Evolutionary conservation across 2,113 vertebrate genomes (phyloP), one percentile per base, ranked within the genome.

Genomic region (Megaceryle maxima): DNA sequence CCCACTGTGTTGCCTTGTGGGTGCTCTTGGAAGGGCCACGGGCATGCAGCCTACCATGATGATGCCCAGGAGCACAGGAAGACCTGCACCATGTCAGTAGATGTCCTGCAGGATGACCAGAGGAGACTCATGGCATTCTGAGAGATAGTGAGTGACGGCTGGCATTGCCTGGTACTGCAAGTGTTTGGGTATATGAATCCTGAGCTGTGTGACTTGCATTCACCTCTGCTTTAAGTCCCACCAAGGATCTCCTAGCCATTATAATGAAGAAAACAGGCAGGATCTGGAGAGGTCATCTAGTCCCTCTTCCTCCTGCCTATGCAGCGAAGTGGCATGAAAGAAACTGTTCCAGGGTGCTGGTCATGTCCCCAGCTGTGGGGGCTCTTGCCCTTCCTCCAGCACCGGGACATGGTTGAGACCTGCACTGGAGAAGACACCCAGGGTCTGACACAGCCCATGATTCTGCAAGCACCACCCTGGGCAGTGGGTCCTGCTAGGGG

Each of bases 1-100:
- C 21, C 15, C 0, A 0, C 31, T 66, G 59, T 14, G 1, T 31
- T 25, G 75, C 76, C 17, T 68, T 62, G n/a, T 0, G 3, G 43
- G 10, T 55, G 56, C 46, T 63, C 9, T 16, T 19, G 33, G 26
- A 5, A 55, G 21, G 18, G 31, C 41, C 81, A 13, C 31, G 56
- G 19, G 26, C 25, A 7, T 1, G 1, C 55, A 51, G 44, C 50
- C 68, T 53, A 18, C 55, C 2, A 1, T 11, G 19, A 41, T 0
- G 0, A 28, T 28, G 48, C 12, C 51, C 44, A 66, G 20, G 18
- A 20, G 1, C 1, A 2, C 35, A 74, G 28, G 22, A 60, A 43
- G 35, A 16, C 33, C 16, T 69, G 25, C 18, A 69, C 12, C 8
- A 5, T 35, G 16, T 6, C 33, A 8, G 6, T 1, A 29, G 53